Evolutionary conservation across 2,888 invertebrate species (phyloP).

Genomic region (Aelia acuminata): DNA sequence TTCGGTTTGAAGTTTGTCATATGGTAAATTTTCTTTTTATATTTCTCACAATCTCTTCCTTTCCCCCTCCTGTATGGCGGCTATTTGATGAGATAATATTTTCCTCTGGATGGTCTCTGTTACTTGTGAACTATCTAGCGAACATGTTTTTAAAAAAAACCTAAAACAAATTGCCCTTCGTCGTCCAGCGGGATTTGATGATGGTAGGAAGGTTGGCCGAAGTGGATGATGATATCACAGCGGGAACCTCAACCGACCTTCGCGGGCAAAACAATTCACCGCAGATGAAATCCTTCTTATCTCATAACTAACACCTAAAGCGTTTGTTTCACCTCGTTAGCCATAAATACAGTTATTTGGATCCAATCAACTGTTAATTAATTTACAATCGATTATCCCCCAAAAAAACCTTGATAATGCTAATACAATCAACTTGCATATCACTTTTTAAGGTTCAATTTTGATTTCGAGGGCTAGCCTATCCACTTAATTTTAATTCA

Average conservation of each 20-base stretch:
- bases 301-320: neutral
- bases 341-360: constrained; percentile 2
- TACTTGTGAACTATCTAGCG: too few relatives aligned
- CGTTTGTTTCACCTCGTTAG: constrained; percentile 34
- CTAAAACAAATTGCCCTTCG: neutral
- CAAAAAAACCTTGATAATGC: neutral
- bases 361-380: neutral
- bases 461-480: neutral
- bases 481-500: neutral
- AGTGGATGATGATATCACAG: neutral
- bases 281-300: constrained; percentile 32
- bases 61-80: too few relatives aligned
- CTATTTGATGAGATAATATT: too few relatives aligned
- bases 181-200: neutral
- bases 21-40: too few relatives aligned
- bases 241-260: neutral
- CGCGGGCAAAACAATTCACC: neutral
- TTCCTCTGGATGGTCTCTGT: too few relatives aligned
- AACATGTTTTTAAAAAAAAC: too few relatives aligned
- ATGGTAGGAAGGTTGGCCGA: neutral
- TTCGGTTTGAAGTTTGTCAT: too few relatives aligned
- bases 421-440: neutral
- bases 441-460: neutral
- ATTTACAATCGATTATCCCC: neutral
- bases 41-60: too few relatives aligned